phyloP scores from a whole-genome alignment of 2,888 invertebrate genomes.

The Erebia ligea region DNA sequence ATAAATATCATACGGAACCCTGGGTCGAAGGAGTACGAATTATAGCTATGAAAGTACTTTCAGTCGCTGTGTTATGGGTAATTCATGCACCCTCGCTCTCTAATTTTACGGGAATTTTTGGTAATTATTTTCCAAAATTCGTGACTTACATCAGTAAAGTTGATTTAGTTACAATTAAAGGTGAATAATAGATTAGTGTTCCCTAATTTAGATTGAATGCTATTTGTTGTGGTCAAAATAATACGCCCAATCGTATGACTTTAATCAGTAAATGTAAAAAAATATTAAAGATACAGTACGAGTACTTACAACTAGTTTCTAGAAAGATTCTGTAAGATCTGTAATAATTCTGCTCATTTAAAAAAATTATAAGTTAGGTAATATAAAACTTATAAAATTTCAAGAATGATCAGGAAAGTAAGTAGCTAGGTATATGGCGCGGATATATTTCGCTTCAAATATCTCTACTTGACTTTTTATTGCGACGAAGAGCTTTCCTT shows the following conservation, averaged over 20 bases:
- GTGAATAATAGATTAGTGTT: constrained; percentile 28
- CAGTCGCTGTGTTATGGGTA: constrained; percentile 72
- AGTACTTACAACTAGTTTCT: no score
- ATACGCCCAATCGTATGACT: not conserved
- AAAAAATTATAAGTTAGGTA: no score
- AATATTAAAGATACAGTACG: not conserved
- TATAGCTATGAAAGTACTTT: constrained; percentile 73
- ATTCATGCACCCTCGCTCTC: constrained; percentile 79
- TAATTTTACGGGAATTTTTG: constrained; percentile 71
- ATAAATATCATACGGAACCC: constrained; percentile 75
- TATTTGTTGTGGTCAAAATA: constrained; percentile 18
- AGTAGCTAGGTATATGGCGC: not conserved
- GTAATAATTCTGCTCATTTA: no score
- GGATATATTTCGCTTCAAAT: constrained; percentile 1
- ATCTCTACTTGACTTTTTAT: constrained; percentile 55
- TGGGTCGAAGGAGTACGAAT: constrained; percentile 73
- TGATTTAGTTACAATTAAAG: constrained; percentile 35
- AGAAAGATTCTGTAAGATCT: no score
- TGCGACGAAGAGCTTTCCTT: constrained; percentile 65
- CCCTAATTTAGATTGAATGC: constrained; percentile 13
- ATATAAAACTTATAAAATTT: not conserved
- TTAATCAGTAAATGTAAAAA: not conserved
- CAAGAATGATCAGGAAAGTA: not conserved
- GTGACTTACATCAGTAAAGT: constrained; percentile 43
- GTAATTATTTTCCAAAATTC: constrained; percentile 66